These are phyloP conservation scores for Lepidochrysops patricia DNA, from an alignment of 2,888 invertebrate genomes.

Conservation along the genomic window DNA sequence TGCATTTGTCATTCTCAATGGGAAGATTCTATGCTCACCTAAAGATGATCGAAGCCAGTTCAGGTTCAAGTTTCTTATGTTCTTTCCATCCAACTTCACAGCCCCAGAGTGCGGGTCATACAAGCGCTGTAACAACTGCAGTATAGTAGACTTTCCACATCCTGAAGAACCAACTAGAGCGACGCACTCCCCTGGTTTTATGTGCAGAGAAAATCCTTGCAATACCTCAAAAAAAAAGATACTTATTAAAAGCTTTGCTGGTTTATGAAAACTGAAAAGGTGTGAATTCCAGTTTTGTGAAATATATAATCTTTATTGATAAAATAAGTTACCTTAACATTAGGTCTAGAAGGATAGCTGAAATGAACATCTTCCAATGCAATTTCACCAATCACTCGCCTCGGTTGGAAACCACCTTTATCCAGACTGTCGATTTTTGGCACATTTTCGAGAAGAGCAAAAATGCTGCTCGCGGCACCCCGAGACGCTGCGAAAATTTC, in stretches of 20 bases:
- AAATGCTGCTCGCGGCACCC: slow-evolving; percentile 83
- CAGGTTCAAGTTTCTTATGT: slow-evolving; percentile 80
- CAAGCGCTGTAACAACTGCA: slow-evolving; percentile 83
- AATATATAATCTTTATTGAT: too few species aligned
- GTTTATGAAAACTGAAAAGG: too few species aligned
- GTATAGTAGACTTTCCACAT: slow-evolving; percentile 86
- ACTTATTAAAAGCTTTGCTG: too few species aligned
- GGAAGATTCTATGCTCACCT: too few species aligned
- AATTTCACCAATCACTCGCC: slow-evolving; percentile 78
- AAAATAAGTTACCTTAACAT: slow-evolving; percentile 73
- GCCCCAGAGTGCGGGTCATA: slow-evolving; percentile 78
- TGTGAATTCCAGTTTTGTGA: too few species aligned
- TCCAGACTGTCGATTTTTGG: slow-evolving; percentile 82
- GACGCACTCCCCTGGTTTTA: slow-evolving; percentile 80
- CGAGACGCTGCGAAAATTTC: slow-evolving; percentile 83
- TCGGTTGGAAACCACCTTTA: slow-evolving; percentile 74
- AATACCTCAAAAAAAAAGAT: slow-evolving; percentile 70
- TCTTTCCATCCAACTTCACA: slow-evolving; percentile 78
- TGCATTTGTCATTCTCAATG: too few species aligned
- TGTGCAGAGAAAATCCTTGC: slow-evolving; percentile 77
- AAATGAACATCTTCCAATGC: slow-evolving; percentile 81
- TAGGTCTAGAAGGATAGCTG: slow-evolving; percentile 84
- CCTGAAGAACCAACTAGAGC: slow-evolving; percentile 85
- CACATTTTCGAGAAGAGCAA: slow-evolving; percentile 79
- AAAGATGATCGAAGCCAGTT: slow-evolving; percentile 84